Base-by-base conservation (phyloP, 2,888 invertebrate genomes). In the Nasonovia ribisnigri region DNA sequence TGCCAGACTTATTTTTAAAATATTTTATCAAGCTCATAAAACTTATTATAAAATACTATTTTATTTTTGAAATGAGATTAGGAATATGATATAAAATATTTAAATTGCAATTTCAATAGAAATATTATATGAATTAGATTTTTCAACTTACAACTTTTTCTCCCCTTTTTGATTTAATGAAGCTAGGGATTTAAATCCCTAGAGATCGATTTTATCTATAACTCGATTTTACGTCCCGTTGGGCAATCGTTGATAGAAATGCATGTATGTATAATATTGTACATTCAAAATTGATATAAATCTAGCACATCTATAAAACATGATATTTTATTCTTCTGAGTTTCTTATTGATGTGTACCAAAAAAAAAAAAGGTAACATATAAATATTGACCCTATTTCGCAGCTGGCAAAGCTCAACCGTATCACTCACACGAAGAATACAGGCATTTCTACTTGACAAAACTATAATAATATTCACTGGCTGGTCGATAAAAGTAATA, bases 151-250 rank as follows among this genome's bases (percentile, higher is more conserved):
- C 43, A n/a, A 84, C 88, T 84, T 46, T 84, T 46, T 84, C 57
- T 86, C 90, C 90, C 93, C 84, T 90, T 36, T 16, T 67, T 26
- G 89, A 51, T 46, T 89, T 84, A 84, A 93, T 77, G 90, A 86
- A 93, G 43, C 93, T 8, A 42, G 93, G 93, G 86, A 93, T 86
- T 93, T 29, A 48, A 93, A 84, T 57, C 93, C 43, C 93, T 42
- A 16, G 93, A 60, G 93, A 48, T 86, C 93, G 42, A 90, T 93
- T 93, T 93, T 60, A 57, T 24, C 93, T 6, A 84, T 60, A 84
- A 93, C 93, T 84, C 84, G 57, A 90, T 93, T 93, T 60, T 60
- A 84, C 43, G 4, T 90, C 57, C 93, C 90, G 43, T 29, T 8
- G 93, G 60, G 87, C 92, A 67, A 92, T 57, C 60, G 87, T 87